A percentile compares a stretch with the other conserved stretches of the same genome.
Evolutionary conservation across 1,140 invertebrate genomes (phyloP).

Genomic region (Vollenhovia emeryi): DNA sequence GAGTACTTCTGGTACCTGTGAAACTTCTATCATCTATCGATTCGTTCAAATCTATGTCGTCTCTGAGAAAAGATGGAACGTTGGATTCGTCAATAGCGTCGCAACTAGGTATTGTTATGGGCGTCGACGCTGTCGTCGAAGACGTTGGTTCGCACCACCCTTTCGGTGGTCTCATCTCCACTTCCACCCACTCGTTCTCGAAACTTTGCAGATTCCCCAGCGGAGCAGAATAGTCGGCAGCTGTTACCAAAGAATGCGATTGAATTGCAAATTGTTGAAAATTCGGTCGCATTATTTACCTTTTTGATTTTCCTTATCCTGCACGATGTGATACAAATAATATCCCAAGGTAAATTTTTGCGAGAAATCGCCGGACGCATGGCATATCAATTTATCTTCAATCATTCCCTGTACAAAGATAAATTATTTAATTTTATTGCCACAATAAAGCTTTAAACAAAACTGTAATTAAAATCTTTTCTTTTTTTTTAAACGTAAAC

Average conservation of each 20-base stretch:
- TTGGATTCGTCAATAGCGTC: conserved; percentile 85
- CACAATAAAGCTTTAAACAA: not conserved
- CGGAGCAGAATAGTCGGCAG: conserved; percentile 88
- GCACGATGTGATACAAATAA: conserved; percentile 95
- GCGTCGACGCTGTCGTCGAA: conserved; percentile 72
- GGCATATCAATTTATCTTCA: conserved; percentile 93
- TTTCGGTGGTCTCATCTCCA: conserved; percentile 90
- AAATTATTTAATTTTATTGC: conserved; percentile 14
- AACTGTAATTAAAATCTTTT: not conserved
- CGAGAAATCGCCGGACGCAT: conserved; percentile 94
- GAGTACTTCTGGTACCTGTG: conserved; percentile 79
- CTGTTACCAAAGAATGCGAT: conserved; percentile 61
- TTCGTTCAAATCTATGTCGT: conserved; percentile 87
- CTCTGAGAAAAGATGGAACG: conserved; percentile 88
- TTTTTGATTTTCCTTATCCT: conserved; percentile 88
- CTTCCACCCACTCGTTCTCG: conserved; percentile 96
- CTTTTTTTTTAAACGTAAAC: not conserved
- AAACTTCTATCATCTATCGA: conserved; percentile 85
- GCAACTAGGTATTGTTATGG: conserved; percentile 79
- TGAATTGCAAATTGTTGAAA: not conserved
- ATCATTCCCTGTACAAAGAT: conserved; percentile 89
- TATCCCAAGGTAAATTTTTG: conserved; percentile 96
- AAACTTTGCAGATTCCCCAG: conserved; percentile 91
- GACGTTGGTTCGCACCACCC: conserved; percentile 86
- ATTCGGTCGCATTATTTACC: conserved; percentile 76